A percentile compares a stretch with the other conserved stretches of the same genome.
These are phyloP conservation scores for Dysmachus trigonus DNA, from an alignment of 2,888 invertebrate species.

Conservation along the genomic window DNA sequence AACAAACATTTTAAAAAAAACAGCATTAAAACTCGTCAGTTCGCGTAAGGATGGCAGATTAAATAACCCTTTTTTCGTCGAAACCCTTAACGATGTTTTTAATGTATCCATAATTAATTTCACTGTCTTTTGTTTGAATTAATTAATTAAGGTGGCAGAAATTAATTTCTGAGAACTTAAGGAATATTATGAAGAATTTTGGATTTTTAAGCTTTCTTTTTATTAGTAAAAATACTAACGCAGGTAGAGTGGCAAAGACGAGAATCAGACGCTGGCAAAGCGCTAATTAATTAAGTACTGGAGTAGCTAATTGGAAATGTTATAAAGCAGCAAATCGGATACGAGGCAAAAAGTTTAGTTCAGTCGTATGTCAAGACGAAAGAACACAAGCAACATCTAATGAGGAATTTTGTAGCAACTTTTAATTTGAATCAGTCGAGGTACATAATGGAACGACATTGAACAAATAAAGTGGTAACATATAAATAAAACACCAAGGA, in stretches of 20 bases:
- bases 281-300: neutral
- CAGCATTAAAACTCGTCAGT: too few species aligned
- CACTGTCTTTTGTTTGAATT: too few species aligned
- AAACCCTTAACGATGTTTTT: too few species aligned
- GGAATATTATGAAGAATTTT: too few species aligned
- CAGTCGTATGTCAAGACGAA: neutral
- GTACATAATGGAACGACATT: conserved; percentile 19
- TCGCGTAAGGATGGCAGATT: too few species aligned
- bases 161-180: too few species aligned
- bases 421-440: neutral
- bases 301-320: neutral
- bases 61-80: too few species aligned
- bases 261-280: neutral
- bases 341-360: neutral
- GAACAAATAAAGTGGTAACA: conserved; percentile 30
- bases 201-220: too few species aligned
- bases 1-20: too few species aligned
- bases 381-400: conserved; percentile 21
- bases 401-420: neutral
- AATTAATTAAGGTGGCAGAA: too few species aligned
- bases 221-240: too few species aligned
- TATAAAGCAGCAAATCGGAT: neutral
- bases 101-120: too few species aligned
- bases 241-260: neutral
- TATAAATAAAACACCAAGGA: conserved; percentile 8